phyloP scores from a whole-genome alignment of 2,888 invertebrate genomes.

The Mythimna pallens region DNA sequence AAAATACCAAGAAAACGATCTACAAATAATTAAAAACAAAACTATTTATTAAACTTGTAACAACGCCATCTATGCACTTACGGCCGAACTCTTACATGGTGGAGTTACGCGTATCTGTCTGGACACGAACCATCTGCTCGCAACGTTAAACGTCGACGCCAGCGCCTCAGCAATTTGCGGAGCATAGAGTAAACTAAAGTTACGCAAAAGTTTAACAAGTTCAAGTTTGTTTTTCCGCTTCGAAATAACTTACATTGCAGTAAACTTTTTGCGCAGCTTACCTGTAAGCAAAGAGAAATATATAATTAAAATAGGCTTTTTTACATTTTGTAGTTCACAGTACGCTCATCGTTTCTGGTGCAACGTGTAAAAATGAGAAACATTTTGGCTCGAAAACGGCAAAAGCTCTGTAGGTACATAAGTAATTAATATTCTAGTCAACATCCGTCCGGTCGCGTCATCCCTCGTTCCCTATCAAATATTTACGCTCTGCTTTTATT shows the following conservation, averaged over 20 bases:
- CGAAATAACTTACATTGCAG: conserved; percentile 37
- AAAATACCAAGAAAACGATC: not conserved
- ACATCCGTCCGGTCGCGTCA: conserved; percentile 70
- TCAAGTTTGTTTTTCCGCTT: conserved; percentile 26
- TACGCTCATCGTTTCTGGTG: conserved; percentile 30
- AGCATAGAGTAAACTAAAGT: conserved; percentile 71
- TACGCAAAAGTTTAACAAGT: conserved; percentile 45
- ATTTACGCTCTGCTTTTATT: conserved; percentile 75
- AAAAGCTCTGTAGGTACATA: conserved; percentile 62
- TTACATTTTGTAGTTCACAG: conserved; percentile 32
- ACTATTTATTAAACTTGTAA: conserved; percentile 1
- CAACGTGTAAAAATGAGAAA: conserved; percentile 56
- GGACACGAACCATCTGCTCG: conserved; percentile 69
- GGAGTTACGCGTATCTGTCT: conserved; percentile 48
- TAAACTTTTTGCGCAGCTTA: conserved; percentile 40
- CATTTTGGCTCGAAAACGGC: conserved; percentile 49
- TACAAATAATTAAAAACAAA: not conserved
- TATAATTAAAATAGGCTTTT: conserved; percentile 46
- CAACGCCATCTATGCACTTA: conserved; percentile 73
- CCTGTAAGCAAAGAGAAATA: conserved; percentile 62
- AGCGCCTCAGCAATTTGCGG: conserved; percentile 69
- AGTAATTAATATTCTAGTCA: conserved; percentile 80
- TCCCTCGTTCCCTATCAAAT: conserved; percentile 68
- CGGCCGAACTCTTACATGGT: conserved; percentile 59
- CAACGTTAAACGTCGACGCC: conserved; percentile 53